Conservation (phyloP, 2,113 vertebrate genomes). For the Poecilia latipinna region DNA sequence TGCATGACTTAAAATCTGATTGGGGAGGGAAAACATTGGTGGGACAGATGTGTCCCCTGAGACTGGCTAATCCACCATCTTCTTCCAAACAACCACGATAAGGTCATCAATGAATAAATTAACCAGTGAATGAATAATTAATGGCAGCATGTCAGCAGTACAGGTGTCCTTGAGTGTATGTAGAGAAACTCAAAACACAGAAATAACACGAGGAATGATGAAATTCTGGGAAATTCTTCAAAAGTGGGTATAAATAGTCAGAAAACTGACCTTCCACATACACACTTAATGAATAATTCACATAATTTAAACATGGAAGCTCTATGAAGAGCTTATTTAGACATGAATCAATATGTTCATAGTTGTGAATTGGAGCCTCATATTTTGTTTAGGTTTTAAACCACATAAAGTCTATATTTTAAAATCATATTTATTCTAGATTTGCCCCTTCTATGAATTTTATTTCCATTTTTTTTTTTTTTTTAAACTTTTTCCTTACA, state of each 20-base stretch:
- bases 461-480: too few relatives aligned
- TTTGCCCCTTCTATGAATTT: too few relatives aligned
- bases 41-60: constrained; percentile 46
- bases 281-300: background rate
- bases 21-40: background rate
- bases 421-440: too few relatives aligned
- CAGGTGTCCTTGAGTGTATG: constrained; percentile 30
- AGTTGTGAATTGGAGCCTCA: too few relatives aligned
- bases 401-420: too few relatives aligned
- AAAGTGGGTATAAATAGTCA: background rate
- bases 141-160: constrained; percentile 51
- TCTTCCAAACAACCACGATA: constrained; percentile 64
- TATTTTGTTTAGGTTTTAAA: too few relatives aligned
- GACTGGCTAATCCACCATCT: constrained; percentile 43
- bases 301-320: background rate
- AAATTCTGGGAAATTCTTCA: background rate
- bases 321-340: too few relatives aligned
- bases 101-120: constrained; percentile 82
- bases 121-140: constrained; percentile 69
- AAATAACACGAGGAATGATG: constrained; percentile 12
- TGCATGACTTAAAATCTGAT: constrained; percentile 13
- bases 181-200: constrained; percentile 1
- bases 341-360: too few relatives aligned
- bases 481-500: too few relatives aligned
- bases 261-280: too few relatives aligned